Conservation (phyloP, 2,797 vertebrate species). For the Halcyon smyrnensis region DNA sequence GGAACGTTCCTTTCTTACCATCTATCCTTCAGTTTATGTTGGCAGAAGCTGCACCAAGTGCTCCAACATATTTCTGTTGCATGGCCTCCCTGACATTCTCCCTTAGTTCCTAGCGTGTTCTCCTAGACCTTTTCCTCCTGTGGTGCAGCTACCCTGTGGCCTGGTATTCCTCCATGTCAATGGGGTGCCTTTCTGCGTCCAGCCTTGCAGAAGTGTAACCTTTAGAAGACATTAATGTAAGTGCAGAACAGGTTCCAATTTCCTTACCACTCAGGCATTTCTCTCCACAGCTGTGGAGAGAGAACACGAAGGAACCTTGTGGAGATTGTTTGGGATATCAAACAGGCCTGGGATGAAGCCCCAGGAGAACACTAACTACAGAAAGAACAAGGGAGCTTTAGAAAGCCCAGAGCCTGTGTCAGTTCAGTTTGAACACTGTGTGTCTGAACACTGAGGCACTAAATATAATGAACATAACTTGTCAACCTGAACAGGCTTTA, state of each 20-base stretch:
- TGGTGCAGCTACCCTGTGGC: not conserved
- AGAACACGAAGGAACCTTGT: rapidly evolving
- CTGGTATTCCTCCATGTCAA: not conserved
- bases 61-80: not conserved
- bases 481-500: not conserved
- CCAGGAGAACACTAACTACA: not conserved
- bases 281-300: not conserved
- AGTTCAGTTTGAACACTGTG: rapidly evolving
- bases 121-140: not conserved
- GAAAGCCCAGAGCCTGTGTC: rapidly evolving
- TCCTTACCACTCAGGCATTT: too few relatives aligned
- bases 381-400: not conserved
- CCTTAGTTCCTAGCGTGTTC: too few relatives aligned
- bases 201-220: not conserved
- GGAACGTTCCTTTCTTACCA: not conserved
- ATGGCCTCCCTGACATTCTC: rapidly evolving
- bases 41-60: not conserved
- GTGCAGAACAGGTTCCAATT: rapidly evolving
- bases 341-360: too few relatives aligned
- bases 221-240: rapidly evolving
- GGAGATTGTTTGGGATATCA: not conserved
- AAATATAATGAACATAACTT: not conserved
- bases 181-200: not conserved
- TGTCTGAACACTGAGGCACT: not conserved
- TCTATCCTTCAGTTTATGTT: not conserved